phyloP scores from a whole-genome alignment of 2,888 invertebrate genomes.

The Glomeris marginata region DNA sequence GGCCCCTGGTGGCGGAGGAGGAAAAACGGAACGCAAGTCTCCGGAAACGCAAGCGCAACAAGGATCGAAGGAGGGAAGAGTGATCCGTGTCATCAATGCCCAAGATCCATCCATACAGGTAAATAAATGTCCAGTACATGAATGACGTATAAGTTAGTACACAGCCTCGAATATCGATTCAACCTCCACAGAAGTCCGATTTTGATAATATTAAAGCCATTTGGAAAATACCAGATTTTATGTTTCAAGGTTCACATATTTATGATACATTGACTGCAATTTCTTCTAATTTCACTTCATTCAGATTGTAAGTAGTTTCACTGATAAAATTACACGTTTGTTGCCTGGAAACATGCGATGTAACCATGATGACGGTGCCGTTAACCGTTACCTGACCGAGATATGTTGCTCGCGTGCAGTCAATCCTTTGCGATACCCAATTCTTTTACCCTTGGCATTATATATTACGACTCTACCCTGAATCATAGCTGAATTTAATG shows the following conservation, averaged over 20 bases:
- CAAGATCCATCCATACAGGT: slow-evolving; percentile 83
- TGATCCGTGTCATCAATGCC: slow-evolving; percentile 86
- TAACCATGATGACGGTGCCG: slow-evolving; percentile 1
- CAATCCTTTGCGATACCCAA: not conserved
- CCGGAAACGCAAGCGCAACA: slow-evolving; percentile 5
- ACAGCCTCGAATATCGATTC: no score
- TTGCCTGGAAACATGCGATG: not conserved
- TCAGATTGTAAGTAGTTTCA: no score
- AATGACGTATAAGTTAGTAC: no score
- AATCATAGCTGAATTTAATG: not conserved
- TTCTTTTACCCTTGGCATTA: not conserved
- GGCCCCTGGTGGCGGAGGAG: slow-evolving; percentile 6
- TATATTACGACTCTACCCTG: not conserved
- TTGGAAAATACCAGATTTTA: no score
- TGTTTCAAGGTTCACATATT: no score
- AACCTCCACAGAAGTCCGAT: no score
- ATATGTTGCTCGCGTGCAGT: not conserved
- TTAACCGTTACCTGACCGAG: not conserved
- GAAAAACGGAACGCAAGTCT: slow-evolving; percentile 14
- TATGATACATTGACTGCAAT: no score
- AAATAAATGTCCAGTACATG: no score
- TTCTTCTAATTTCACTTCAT: no score
- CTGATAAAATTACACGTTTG: no score
- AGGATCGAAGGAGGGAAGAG: slow-evolving; percentile 51
- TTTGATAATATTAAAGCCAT: no score